Evolutionary conservation across 2,113 vertebrate species (phyloP), one percentile per base, ranked within the genome.

Genomic region (Corythoichthys haematopterus): DNA sequence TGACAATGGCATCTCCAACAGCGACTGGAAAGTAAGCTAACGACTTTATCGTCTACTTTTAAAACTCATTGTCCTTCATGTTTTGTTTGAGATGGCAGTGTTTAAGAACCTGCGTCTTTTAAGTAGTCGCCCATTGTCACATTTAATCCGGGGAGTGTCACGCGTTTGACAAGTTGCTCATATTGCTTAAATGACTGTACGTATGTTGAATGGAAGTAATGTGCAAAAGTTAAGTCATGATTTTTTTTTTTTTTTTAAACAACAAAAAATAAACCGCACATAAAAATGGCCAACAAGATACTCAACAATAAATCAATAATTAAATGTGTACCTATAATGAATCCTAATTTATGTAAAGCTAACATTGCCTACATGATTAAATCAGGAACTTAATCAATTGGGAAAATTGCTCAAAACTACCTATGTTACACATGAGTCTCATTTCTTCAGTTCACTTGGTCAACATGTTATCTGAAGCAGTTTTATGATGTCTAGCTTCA

Each of bases 401-500:
- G 60, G 71, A 52, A 65, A 70, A 48, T 59, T 37, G 47, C 14
- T 4, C 67, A 70, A 70, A 51, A 60, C 66, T 53, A 45, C 13
- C 46, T 56, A 58, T 63, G 78, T 65, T 50, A 58, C 40, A 62
- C 56, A 62, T 74, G 69, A 69, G 50, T 68, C 70, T 58, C 60
- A 47, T 61, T 38, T 66, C 72, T 46, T 50, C 72, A 20, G 4
- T 75, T 79, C 78, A 76, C 79, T 79, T 51, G 84, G 72, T 59
- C 74, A 1, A 46, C 6, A 64, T 51, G 15, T 16, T 74, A 58
- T 80, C 58, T 62, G 68, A 70, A 64, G 69, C 59, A 66, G 73
- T 68, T 80, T 70, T 80, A 75, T 87, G 83, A 86, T 77, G 86
- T 88, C 82, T 46, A 51, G 73, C 67, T 79, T 82, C 77, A 84